Conservation (phyloP, 2,797 vertebrate genomes). For the Anniella stebbinsi region DNA sequence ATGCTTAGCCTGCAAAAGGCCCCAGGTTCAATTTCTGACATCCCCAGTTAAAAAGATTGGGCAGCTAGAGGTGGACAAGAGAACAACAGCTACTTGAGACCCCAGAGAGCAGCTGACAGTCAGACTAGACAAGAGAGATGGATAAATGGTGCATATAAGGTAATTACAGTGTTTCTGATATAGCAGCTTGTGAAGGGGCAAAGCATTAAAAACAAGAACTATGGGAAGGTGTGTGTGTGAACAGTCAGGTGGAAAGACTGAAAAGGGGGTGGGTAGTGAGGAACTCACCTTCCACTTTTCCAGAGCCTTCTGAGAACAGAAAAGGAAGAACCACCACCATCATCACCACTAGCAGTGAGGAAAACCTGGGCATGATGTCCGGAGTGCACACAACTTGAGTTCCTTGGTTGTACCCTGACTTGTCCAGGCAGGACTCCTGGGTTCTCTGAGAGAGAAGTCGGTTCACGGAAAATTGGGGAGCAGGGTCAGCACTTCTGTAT, state of each 20-base stretch:
- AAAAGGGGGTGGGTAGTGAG: neutral
- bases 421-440: neutral
- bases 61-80: neutral
- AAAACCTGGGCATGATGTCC: neutral
- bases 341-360: neutral
- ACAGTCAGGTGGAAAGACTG: no score
- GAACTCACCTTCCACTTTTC: conserved; percentile 24
- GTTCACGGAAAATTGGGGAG: neutral
- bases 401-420: neutral
- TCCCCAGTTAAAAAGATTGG: neutral
- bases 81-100: neutral
- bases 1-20: neutral
- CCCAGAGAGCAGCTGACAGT: neutral
- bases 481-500: neutral
- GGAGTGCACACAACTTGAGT: neutral
- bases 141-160: neutral
- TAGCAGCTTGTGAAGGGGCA: neutral
- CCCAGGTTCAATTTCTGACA: neutral
- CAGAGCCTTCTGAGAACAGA: neutral
- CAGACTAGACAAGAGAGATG: neutral
- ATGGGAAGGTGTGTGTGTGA: no score
- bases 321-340: neutral
- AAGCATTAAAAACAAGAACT: neutral
- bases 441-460: neutral
- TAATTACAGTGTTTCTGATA: neutral